Conservation (phyloP, 2,888 invertebrate species). For the Lepidocyrtoides sp. region DNA sequence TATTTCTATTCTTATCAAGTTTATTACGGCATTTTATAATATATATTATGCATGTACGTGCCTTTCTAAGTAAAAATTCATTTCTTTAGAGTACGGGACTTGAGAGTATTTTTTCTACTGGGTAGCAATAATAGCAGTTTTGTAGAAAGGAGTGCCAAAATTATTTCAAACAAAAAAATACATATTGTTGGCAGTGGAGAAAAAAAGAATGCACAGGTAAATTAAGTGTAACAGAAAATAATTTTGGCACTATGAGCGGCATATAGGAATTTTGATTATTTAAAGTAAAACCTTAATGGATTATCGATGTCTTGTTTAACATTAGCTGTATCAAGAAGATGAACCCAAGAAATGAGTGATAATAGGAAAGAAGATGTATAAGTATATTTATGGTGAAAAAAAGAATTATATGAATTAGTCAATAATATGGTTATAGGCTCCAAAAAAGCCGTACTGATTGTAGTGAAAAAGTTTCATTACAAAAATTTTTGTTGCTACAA, state of each 20-base stretch:
- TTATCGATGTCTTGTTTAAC: neutral
- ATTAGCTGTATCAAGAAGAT: slow-evolving; percentile 17
- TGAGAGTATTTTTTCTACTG: neutral
- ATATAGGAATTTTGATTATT: neutral
- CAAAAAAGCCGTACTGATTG: neutral
- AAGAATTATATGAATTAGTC: neutral
- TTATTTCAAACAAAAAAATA: neutral
- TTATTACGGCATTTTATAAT: neutral
- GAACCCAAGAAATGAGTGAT: neutral
- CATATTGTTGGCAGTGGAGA: neutral
- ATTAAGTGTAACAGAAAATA: neutral
- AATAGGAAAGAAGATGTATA: no score
- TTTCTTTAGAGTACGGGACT: neutral
- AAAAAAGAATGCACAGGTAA: neutral
- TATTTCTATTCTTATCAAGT: neutral
- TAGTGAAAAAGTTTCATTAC: neutral
- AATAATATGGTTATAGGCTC: neutral
- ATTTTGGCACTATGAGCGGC: neutral
- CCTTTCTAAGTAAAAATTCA: neutral
- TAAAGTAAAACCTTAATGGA: slow-evolving; percentile 3
- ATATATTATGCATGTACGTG: neutral
- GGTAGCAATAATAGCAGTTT: neutral
- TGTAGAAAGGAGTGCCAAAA: neutral
- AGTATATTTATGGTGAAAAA: neutral
- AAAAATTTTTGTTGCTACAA: neutral